Conservation (phyloP, 2,888 invertebrate species). For the Deladenus siricidicola region DNA sequence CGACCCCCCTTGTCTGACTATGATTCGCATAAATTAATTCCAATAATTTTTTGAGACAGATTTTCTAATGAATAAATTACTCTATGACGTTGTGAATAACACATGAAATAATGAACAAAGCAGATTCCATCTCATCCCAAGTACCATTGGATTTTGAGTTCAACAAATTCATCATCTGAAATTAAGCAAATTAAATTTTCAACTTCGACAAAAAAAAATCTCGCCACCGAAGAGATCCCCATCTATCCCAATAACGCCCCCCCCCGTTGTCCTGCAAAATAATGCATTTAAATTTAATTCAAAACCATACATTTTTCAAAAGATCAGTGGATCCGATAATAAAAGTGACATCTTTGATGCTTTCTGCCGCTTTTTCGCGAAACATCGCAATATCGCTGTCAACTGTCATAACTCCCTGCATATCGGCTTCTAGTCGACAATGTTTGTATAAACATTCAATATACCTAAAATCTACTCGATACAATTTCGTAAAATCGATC, state of each 20-base stretch:
- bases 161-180: slow-evolving; percentile 60
- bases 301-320: slow-evolving; percentile 59
- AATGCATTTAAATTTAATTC: not conserved
- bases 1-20: too few relatives aligned
- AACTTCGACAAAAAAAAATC: slow-evolving; percentile 4
- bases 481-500: too few relatives aligned
- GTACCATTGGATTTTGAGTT: slow-evolving; percentile 61
- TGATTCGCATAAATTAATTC: too few relatives aligned
- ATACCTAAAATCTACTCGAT: too few relatives aligned
- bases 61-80: slow-evolving; percentile 61
- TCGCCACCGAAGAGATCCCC: too few relatives aligned
- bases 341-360: slow-evolving; percentile 88
- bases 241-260: too few relatives aligned
- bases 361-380: slow-evolving; percentile 65
- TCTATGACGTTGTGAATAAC: slow-evolving; percentile 69
- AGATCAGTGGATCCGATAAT: slow-evolving; percentile 85
- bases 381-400: slow-evolving; percentile 74
- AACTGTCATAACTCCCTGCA: slow-evolving; percentile 72
- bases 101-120: slow-evolving; percentile 87
- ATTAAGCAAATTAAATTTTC: not conserved
- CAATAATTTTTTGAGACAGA: too few relatives aligned
- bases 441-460: slow-evolving; percentile 71
- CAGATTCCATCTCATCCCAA: slow-evolving; percentile 89
- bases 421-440: slow-evolving; percentile 90
- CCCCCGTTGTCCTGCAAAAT: too few relatives aligned